These are phyloP conservation scores for Diloba caeruleocephala DNA, from an alignment of 2,888 invertebrate genomes.

Conservation along the genomic window DNA sequence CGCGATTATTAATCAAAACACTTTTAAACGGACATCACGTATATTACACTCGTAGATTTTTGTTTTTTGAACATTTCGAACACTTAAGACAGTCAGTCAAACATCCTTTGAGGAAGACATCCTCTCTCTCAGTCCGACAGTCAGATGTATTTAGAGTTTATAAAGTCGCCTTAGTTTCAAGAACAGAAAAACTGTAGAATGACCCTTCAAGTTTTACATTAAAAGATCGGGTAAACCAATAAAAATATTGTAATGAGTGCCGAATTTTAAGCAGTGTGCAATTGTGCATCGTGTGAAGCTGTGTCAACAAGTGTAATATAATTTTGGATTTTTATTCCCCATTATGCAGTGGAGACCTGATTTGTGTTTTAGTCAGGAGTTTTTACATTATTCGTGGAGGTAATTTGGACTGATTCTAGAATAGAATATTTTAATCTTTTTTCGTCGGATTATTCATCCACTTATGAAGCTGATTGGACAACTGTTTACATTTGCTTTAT, in stretches of 20 bases:
- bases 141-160: too few species aligned
- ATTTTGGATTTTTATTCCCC: background rate
- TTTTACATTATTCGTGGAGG: conserved; percentile 26
- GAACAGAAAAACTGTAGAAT: conserved; percentile 37
- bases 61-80: too few species aligned
- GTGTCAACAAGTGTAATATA: conserved; percentile 11
- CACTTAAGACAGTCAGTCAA: too few species aligned
- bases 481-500: too few species aligned
- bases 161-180: conserved; percentile 15
- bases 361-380: conserved; percentile 13
- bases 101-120: too few species aligned
- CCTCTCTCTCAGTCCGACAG: too few species aligned
- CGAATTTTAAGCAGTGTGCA: conserved; percentile 34
- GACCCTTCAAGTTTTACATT: conserved; percentile 33
- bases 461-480: too few species aligned
- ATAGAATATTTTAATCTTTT: too few species aligned
- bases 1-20: too few species aligned
- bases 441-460: too few species aligned
- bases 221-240: conserved; percentile 21
- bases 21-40: too few species aligned
- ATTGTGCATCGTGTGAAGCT: conserved; percentile 16
- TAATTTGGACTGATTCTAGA: conserved; percentile 3
- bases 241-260: conserved; percentile 25
- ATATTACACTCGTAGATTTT: too few species aligned
- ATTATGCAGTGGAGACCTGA: conserved; percentile 34